Percentiles rank a stretch among this genome's conserved stretches.
These are phyloP conservation scores for Hydropotes inermis DNA, from an alignment of 2,113 vertebrate genomes.

Conservation along the genomic window DNA sequence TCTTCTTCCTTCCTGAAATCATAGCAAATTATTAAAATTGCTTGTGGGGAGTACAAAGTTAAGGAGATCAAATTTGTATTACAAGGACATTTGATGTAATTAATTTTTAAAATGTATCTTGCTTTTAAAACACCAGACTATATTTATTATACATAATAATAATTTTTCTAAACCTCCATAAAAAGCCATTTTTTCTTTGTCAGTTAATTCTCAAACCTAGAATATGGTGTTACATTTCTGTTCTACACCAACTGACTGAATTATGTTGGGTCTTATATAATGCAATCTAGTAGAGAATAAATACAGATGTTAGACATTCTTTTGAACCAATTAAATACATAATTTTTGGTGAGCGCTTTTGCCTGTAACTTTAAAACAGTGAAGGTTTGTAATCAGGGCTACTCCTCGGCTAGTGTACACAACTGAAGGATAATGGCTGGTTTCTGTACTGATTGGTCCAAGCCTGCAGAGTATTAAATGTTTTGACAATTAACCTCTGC, in stretches of 20 bases:
- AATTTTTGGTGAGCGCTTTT: background rate
- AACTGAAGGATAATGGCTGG: background rate
- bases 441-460: background rate
- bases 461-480: background rate
- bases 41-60: constrained; percentile 52
- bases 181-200: constrained; percentile 12
- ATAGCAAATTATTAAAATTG: constrained; percentile 58
- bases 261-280: background rate
- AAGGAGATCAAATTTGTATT: constrained; percentile 54
- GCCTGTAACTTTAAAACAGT: background rate
- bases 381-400: background rate
- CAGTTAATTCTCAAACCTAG: background rate
- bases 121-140: constrained; percentile 18
- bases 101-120: constrained; percentile 53
- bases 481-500: background rate
- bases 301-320: background rate
- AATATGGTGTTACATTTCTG: background rate
- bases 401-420: background rate
- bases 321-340: background rate
- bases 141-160: constrained; percentile 9
- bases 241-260: background rate
- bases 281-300: background rate
- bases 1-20: constrained; percentile 41
- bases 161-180: background rate
- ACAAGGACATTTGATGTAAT: constrained; percentile 43